phyloP scores from a whole-genome alignment of 2,797 vertebrate species.

The Cuculus canorus region DNA sequence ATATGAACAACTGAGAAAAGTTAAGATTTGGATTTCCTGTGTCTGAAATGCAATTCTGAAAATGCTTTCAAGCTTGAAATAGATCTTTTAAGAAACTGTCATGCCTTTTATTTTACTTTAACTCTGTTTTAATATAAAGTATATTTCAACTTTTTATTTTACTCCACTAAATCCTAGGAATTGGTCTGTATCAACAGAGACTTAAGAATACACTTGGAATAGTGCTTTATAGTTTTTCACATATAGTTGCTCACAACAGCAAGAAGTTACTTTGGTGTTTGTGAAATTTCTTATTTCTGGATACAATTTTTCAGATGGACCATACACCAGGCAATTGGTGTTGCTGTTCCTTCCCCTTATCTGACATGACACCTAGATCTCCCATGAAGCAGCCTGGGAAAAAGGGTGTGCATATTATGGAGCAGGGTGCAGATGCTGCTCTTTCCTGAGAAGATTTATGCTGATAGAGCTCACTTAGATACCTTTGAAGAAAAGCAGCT shows the following conservation, averaged over 20 bases:
- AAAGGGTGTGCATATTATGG: not conserved
- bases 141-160: constrained; percentile 9
- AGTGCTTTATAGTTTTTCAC: not conserved
- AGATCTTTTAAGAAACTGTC: not conserved
- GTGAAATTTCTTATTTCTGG: not conserved
- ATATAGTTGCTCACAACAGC: not conserved
- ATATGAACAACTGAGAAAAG: not conserved
- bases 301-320: not conserved
- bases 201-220: not conserved
- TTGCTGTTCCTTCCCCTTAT: not conserved
- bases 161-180: not conserved
- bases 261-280: not conserved
- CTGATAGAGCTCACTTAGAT: not conserved
- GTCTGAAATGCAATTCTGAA: not conserved
- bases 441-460: not conserved
- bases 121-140: not conserved
- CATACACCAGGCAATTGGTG: not conserved
- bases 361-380: not conserved
- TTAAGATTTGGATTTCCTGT: not conserved
- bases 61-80: constrained; percentile 7
- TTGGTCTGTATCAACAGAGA: not conserved
- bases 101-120: not conserved
- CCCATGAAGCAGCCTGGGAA: not conserved
- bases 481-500: constrained; percentile 29
- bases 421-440: not conserved